phyloP scores from a whole-genome alignment of 2,797 vertebrate genomes.

The Tokudaia tokunoshimensis region DNA sequence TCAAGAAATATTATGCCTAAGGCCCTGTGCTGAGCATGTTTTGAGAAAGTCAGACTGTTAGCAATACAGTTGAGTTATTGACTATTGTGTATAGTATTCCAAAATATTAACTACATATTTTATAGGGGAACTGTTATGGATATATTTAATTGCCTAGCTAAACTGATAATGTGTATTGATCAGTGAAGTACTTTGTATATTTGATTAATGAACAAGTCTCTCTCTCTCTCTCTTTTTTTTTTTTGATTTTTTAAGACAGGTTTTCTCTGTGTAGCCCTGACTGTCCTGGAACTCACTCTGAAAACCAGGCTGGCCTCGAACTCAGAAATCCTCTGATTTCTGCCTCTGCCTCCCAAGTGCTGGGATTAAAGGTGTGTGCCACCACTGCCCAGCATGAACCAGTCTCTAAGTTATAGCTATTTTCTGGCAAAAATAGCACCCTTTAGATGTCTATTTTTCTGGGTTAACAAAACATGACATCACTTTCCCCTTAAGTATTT shows the following conservation, averaged over 20 bases:
- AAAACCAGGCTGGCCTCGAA: too few species aligned
- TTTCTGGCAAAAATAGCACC: conserved; percentile 49
- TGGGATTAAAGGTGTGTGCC: too few species aligned
- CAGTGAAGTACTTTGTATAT: conserved; percentile 27
- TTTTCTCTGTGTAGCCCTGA: too few species aligned
- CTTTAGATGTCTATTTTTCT: conserved; percentile 3
- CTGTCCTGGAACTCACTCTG: too few species aligned
- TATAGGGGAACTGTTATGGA: conserved; percentile 39
- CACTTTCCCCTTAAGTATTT: conserved; percentile 15
- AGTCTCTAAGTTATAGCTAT: conserved; percentile 55
- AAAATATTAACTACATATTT: conserved; percentile 54
- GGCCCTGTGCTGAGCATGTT: not conserved
- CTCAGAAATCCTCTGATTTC: too few species aligned
- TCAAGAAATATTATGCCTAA: not conserved
- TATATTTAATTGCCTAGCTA: conserved; percentile 36
- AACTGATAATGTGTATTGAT: conserved; percentile 60
- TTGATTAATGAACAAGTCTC: conserved; percentile 64
- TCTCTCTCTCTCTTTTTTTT: not conserved
- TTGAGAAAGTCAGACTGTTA: conserved; percentile 36
- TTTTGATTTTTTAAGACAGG: too few species aligned
- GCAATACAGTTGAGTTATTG: conserved; percentile 28
- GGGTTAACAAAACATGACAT: not conserved
- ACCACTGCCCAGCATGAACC: not conserved
- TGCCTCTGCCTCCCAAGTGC: too few species aligned
- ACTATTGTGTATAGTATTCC: not conserved